phyloP scores from a whole-genome alignment of 2,113 vertebrate genomes.

The Seriola quinqueradiata region DNA sequence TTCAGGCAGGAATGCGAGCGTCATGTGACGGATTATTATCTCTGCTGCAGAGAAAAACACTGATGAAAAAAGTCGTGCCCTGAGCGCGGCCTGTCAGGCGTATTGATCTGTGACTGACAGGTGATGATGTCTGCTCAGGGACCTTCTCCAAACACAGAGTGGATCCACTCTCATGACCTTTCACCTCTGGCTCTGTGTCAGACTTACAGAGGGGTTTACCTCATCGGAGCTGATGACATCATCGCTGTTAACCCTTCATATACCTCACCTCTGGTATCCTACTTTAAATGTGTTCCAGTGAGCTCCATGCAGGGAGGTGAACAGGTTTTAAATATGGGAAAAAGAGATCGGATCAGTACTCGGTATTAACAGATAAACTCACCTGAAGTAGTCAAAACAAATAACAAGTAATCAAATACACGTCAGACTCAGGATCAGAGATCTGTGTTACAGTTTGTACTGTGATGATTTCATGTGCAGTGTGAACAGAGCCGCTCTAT shows the following conservation, averaged over 20 bases:
- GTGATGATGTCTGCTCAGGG: slow-evolving; percentile 28
- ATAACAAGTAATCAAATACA: too few species aligned
- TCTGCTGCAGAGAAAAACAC: slow-evolving; percentile 32
- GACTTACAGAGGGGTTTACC: slow-evolving; percentile 22
- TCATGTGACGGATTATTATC: slow-evolving; percentile 20
- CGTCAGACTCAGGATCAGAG: too few species aligned
- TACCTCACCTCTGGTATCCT: background rate
- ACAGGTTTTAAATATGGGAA: background rate
- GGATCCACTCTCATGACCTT: slow-evolving; percentile 27
- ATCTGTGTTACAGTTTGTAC: background rate
- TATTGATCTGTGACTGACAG: slow-evolving; percentile 48
- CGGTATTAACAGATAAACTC: too few species aligned
- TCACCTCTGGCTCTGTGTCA: slow-evolving; percentile 35
- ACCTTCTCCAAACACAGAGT: slow-evolving; percentile 41
- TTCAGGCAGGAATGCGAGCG: background rate
- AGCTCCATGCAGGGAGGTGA: background rate
- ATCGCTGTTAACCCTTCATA: slow-evolving; percentile 25
- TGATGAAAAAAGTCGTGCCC: slow-evolving; percentile 8
- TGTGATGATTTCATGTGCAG: background rate
- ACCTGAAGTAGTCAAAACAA: too few species aligned
- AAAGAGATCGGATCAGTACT: background rate
- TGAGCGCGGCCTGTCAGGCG: background rate
- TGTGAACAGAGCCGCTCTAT: background rate
- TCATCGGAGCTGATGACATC: slow-evolving; percentile 62
- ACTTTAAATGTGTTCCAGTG: background rate